A percentile compares a stretch with the other conserved stretches of the same genome.
Evolutionary conservation across 2,113 vertebrate genomes (phyloP).

Genomic region (Gymnobelideus leadbeateri): DNA sequence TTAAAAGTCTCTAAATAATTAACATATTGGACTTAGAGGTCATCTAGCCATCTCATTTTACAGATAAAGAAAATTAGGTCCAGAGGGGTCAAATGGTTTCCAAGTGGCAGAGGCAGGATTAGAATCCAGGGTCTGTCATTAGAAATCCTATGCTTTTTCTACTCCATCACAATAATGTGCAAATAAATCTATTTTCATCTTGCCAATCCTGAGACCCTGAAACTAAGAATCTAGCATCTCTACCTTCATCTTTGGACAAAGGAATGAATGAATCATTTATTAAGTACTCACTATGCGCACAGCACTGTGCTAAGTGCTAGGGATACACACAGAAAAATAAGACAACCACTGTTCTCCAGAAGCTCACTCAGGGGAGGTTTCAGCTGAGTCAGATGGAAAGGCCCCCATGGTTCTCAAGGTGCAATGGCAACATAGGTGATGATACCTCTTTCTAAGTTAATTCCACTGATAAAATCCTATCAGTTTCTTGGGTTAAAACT

Average conservation of each 20-base stretch:
- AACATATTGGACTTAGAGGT: neutral
- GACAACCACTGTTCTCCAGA: neutral
- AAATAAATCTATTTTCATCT: neutral
- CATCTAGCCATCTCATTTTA: neutral
- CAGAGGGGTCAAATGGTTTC: neutral
- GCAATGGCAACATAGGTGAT: neutral
- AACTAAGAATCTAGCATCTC: neutral
- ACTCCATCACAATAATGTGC: neutral
- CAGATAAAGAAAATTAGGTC: neutral
- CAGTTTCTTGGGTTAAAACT: neutral
- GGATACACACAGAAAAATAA: neutral
- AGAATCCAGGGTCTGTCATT: neutral
- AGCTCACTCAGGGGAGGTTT: neutral
- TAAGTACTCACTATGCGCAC: neutral
- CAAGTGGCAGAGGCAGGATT: neutral
- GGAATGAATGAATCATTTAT: neutral
- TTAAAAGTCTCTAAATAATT: neutral
- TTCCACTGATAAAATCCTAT: neutral
- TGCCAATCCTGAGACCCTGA: neutral
- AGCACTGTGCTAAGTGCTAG: neutral
- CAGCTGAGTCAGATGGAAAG: neutral
- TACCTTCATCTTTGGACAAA: neutral
- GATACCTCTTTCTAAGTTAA: neutral
- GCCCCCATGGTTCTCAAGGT: neutral
- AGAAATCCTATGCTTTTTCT: neutral